These are phyloP conservation scores for Pollenia angustigena DNA, from an alignment of 2,888 invertebrate species.

Conservation along the genomic window DNA sequence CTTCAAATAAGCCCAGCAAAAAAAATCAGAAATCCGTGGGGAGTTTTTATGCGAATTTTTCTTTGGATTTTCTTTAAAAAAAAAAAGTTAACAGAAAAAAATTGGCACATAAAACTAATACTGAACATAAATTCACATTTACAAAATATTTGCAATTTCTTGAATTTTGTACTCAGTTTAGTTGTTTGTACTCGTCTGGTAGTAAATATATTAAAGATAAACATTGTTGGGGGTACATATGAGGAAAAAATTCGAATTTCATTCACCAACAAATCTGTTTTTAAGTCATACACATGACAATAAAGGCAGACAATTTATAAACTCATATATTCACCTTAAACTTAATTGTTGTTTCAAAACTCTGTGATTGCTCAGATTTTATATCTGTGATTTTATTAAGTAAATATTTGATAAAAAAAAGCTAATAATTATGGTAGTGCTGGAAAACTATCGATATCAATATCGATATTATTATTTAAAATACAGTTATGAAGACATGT, in stretches of 20 bases:
- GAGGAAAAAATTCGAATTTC: conserved; percentile 4
- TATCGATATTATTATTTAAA: too few relatives aligned
- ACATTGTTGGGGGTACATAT: neutral
- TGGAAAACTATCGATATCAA: too few relatives aligned
- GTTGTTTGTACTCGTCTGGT: too few relatives aligned
- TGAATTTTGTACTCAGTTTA: neutral
- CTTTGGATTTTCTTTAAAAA: neutral
- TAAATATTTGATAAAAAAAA: too few relatives aligned
- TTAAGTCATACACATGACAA: neutral
- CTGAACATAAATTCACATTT: conserved; percentile 10
- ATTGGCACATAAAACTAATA: conserved; percentile 12
- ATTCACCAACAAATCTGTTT: conserved; percentile 8
- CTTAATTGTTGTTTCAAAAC: too few relatives aligned
- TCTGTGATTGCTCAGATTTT: too few relatives aligned
- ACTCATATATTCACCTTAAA: neutral
- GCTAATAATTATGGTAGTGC: too few relatives aligned
- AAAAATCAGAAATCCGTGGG: conserved; percentile 5
- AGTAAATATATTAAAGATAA: neutral
- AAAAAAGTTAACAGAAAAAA: neutral
- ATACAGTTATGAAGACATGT: too few relatives aligned
- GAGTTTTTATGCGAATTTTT: conserved; percentile 18
- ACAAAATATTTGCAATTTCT: neutral
- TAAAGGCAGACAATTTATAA: neutral
- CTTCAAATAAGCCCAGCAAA: neutral
- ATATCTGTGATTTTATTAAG: too few relatives aligned